Evolutionary conservation across 1,140 invertebrate species (phyloP).

Genomic region (Ladona fulva): DNA sequence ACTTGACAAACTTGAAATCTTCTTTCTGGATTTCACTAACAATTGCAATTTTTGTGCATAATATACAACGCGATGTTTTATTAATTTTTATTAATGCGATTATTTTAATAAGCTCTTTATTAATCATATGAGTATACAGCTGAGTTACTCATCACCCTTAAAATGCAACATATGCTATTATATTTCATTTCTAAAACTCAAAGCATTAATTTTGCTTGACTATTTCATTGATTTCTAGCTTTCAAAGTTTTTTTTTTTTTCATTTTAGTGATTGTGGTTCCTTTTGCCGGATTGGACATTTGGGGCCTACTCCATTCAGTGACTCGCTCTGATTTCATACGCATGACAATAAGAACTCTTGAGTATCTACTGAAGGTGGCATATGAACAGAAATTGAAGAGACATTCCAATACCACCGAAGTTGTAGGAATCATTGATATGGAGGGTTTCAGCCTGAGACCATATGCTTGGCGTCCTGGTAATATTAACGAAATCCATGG

Average conservation of each 20-base stretch:
- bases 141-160: no score
- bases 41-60: no score
- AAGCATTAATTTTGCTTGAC: slow-evolving; percentile 2
- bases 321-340: slow-evolving; percentile 61
- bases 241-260: slow-evolving; percentile 12
- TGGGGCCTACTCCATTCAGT: slow-evolving; percentile 71
- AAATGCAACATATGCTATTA: slow-evolving; percentile 11
- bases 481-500: slow-evolving; percentile 17
- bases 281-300: slow-evolving; percentile 63
- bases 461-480: slow-evolving; percentile 81
- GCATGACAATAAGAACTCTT: slow-evolving; percentile 44
- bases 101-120: no score
- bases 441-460: slow-evolving; percentile 70
- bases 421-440: slow-evolving; percentile 74
- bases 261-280: slow-evolving; percentile 55
- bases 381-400: slow-evolving; percentile 44
- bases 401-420: slow-evolving; percentile 46
- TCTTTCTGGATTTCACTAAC: no score
- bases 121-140: no score
- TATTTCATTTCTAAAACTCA: slow-evolving; percentile 13
- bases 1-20: no score
- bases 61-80: no score
- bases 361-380: slow-evolving; percentile 45
- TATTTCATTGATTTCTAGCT: slow-evolving; percentile 7
- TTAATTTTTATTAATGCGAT: no score